phyloP scores from a whole-genome alignment of 2,888 invertebrate genomes.

The Leptothorax acervorum region DNA sequence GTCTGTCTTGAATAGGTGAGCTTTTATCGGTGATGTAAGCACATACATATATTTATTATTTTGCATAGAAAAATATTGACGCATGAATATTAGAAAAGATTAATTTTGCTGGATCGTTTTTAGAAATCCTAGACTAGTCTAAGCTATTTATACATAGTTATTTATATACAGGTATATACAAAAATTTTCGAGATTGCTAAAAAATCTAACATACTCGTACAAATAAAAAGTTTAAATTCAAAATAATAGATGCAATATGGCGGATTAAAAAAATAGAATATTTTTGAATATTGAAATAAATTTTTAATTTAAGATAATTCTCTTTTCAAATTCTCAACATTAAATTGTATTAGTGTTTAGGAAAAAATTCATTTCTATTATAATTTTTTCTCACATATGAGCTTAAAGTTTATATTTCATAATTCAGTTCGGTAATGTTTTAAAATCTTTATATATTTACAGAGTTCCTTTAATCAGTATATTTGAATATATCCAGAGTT shows the following conservation, averaged over 20 bases:
- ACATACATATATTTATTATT: neutral
- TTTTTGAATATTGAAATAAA: neutral
- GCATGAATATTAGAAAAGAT: neutral
- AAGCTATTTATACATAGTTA: neutral
- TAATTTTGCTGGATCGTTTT: neutral
- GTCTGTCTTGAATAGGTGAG: slow-evolving; percentile 21
- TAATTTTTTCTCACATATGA: neutral
- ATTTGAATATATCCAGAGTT: too few species aligned
- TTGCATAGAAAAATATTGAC: neutral
- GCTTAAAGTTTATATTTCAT: neutral
- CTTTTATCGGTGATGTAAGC: neutral
- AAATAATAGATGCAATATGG: neutral
- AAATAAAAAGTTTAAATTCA: neutral
- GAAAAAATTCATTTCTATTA: neutral
- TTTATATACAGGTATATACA: neutral
- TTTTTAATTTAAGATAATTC: neutral
- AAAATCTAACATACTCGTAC: neutral
- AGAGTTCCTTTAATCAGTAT: neutral
- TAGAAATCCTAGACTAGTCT: neutral
- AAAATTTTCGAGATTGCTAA: neutral
- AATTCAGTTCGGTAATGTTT: neutral
- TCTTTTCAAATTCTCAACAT: neutral
- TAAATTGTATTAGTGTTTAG: neutral
- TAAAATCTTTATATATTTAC: neutral
- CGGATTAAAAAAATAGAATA: neutral